Percentiles rank a stretch among this genome's conserved stretches.
Evolutionary conservation across 2,797 vertebrate genomes (phyloP).

Genomic region (Huso huso): DNA sequence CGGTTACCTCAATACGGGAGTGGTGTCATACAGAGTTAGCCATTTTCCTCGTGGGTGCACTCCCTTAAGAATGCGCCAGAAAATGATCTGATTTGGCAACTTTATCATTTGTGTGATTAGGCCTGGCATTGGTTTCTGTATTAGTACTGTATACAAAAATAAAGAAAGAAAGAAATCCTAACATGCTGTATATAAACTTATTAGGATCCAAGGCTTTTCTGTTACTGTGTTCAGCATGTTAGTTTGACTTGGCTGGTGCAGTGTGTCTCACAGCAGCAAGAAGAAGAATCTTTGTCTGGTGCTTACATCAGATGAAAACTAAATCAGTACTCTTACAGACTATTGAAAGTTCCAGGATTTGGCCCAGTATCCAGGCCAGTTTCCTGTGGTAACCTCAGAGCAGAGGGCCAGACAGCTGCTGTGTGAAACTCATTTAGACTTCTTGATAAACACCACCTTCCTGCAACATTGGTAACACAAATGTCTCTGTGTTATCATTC

Average conservation of each 20-base stretch:
- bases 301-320: slow-evolving; percentile 21
- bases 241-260: slow-evolving; percentile 25
- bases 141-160: neutral
- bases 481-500: neutral
- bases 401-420: slow-evolving; percentile 21
- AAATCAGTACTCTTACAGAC: slow-evolving; percentile 20
- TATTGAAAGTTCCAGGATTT: slow-evolving; percentile 20
- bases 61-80: too few species aligned
- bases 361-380: slow-evolving; percentile 22
- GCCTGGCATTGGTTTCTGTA: neutral
- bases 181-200: neutral
- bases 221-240: slow-evolving; percentile 8
- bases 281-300: slow-evolving; percentile 25
- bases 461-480: slow-evolving; percentile 1
- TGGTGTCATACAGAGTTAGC: too few species aligned
- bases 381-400: slow-evolving; percentile 31
- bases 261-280: slow-evolving; percentile 15
- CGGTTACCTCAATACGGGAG: too few species aligned
- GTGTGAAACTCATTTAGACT: slow-evolving; percentile 12
- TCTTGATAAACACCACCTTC: neutral
- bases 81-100: too few species aligned
- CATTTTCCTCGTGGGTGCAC: too few species aligned
- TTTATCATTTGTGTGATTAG: too few species aligned
- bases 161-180: neutral
- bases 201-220: neutral